Evolutionary conservation across 2,888 invertebrate species (phyloP).

Genomic region (Stegana nigrithorax): DNA sequence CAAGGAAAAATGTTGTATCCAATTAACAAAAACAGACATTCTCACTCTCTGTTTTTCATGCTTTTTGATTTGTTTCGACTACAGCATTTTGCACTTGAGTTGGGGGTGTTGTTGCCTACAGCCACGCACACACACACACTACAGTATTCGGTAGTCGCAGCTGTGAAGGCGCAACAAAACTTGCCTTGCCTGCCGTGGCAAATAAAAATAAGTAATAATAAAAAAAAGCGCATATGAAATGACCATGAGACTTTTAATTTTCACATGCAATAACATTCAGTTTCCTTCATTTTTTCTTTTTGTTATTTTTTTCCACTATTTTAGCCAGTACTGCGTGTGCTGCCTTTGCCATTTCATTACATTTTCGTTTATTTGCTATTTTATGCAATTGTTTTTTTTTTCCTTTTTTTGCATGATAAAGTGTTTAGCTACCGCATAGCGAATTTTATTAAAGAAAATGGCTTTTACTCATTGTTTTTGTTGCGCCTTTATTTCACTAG

Average conservation of each 20-base stretch:
- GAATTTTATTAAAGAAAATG: slow-evolving; percentile 48
- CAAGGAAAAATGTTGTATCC: slow-evolving; percentile 30
- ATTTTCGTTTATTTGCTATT: slow-evolving; percentile 2
- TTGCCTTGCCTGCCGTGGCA: no score
- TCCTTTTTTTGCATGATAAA: not conserved
- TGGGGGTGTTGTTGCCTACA: slow-evolving; percentile 15
- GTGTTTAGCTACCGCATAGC: slow-evolving; percentile 2
- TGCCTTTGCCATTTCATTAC: not conserved
- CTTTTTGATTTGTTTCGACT: slow-evolving; percentile 11
- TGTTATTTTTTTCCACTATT: no score
- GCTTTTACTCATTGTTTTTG: slow-evolving; percentile 27
- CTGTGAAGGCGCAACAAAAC: no score
- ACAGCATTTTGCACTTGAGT: slow-evolving; percentile 49
- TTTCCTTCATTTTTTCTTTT: not conserved
- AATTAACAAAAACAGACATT: slow-evolving; percentile 42
- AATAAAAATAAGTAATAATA: not conserved
- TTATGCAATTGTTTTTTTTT: not conserved
- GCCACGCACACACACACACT: not conserved
- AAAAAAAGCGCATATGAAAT: slow-evolving; percentile 16
- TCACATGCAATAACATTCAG: slow-evolving; percentile 27
- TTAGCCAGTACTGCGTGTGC: no score
- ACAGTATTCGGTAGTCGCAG: not conserved
- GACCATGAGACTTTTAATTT: slow-evolving; percentile 39
- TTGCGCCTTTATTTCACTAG: slow-evolving; percentile 34
- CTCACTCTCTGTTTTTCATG: not conserved